Conservation (phyloP, 2,797 vertebrate species). For the Darevskia nairensis region DNA sequence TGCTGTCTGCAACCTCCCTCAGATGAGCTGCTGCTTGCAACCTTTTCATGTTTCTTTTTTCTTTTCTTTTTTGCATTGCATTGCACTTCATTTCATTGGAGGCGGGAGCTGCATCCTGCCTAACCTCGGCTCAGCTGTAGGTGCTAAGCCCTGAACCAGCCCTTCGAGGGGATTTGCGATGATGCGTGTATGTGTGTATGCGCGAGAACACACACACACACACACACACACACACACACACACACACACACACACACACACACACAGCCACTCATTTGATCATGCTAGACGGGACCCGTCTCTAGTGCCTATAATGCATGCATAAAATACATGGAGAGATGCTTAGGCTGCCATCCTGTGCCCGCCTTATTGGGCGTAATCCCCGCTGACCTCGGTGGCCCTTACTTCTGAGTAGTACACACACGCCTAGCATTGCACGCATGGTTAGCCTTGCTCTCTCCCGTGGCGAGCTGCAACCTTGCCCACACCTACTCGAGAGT, state of each 20-base stretch:
- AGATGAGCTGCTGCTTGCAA: not conserved
- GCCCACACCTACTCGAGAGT: not conserved
- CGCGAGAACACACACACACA: too few species aligned
- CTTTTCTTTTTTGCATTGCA: too few species aligned
- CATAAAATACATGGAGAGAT: not conserved
- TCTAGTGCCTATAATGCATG: not conserved
- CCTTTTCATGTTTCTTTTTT: not conserved
- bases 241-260: too few species aligned
- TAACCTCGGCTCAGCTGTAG: not conserved
- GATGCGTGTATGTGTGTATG: not conserved
- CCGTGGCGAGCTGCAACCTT: too few species aligned
- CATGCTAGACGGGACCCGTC: not conserved
- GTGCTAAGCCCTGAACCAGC: not conserved
- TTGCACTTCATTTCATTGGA: not conserved
- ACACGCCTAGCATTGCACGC: not conserved
- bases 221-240: too few species aligned
- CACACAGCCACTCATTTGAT: not conserved
- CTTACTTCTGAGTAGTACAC: not conserved
- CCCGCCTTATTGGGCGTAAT: not conserved
- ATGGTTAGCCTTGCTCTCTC: not conserved
- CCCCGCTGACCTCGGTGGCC: not conserved
- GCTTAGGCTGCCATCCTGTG: not conserved
- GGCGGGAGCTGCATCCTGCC: not conserved
- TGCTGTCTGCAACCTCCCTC: not conserved
- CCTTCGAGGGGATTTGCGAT: not conserved